Percentiles rank a stretch among this genome's conserved stretches.
Evolutionary conservation across 2,888 invertebrate species (phyloP).

Genomic region (Brachyopa scutellaris): DNA sequence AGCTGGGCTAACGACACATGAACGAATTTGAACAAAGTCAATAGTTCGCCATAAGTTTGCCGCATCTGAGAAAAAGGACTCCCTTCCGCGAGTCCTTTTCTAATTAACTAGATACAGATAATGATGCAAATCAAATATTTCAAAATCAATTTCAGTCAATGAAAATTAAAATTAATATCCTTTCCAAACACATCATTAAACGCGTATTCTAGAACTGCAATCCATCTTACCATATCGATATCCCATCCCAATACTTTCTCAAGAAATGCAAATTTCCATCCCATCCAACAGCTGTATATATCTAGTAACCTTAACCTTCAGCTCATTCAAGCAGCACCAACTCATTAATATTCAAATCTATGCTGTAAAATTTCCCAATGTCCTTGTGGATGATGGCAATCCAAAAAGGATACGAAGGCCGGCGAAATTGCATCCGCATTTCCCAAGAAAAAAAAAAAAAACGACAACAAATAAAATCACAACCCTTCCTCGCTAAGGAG

Average conservation of each 20-base stretch:
- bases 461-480: constrained; percentile 5
- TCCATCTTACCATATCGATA: not conserved
- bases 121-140: no score
- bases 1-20: no score
- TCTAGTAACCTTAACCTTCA: constrained; percentile 27
- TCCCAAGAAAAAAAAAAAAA: constrained; percentile 29
- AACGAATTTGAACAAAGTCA: no score
- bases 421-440: constrained; percentile 49
- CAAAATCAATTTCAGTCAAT: no score
- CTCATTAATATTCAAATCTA: constrained; percentile 50
- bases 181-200: constrained; percentile 20
- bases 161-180: not conserved
- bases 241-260: constrained; percentile 4
- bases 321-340: constrained; percentile 29
- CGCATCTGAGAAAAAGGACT: no score
- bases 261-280: constrained; percentile 38
- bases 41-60: no score
- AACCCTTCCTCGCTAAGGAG: constrained; percentile 32
- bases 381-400: constrained; percentile 16
- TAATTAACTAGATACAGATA: no score
- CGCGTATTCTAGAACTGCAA: not conserved
- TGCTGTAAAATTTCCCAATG: constrained; percentile 16
- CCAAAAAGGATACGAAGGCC: no score
- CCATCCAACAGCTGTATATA: not conserved
- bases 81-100: no score